phyloP scores from a whole-genome alignment of 2,888 invertebrate species.

The Biston betularia region DNA sequence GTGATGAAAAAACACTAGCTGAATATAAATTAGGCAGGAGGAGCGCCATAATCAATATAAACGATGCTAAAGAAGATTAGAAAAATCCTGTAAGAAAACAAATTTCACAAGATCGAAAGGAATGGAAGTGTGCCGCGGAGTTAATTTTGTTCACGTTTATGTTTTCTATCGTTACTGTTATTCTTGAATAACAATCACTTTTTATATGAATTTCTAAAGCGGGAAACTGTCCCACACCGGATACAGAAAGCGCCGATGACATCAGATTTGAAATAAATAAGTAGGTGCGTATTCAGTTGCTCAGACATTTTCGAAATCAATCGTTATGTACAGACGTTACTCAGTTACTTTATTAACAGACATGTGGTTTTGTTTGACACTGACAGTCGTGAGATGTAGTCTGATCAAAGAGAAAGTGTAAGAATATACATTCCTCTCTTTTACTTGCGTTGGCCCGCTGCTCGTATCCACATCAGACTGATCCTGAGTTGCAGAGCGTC shows the following conservation, averaged over 20 bases:
- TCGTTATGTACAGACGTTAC: not conserved
- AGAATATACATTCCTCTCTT: no score
- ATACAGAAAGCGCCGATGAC: slow-evolving; percentile 16
- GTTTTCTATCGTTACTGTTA: slow-evolving; percentile 28
- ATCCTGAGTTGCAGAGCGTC: no score
- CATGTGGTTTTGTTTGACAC: no score
- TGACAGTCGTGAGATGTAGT: no score
- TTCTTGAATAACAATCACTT: slow-evolving; percentile 31
- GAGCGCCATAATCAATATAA: slow-evolving; percentile 86
- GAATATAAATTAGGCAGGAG: slow-evolving; percentile 86
- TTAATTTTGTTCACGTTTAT: slow-evolving; percentile 38
- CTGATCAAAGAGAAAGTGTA: no score
- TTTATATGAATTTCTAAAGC: slow-evolving; percentile 16
- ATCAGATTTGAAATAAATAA: slow-evolving; percentile 16
- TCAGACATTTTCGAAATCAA: not conserved
- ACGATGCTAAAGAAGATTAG: slow-evolving; percentile 86
- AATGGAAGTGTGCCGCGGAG: slow-evolving; percentile 53
- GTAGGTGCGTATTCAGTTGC: not conserved
- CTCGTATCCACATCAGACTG: no score
- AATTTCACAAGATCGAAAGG: slow-evolving; percentile 79
- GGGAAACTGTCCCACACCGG: slow-evolving; percentile 2
- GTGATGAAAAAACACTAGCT: slow-evolving; percentile 87
- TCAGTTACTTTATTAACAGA: not conserved
- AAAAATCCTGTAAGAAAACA: slow-evolving; percentile 84
- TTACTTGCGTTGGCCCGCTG: no score